Percentiles rank a stretch among this genome's conserved stretches.
Evolutionary conservation across 2,113 vertebrate genomes (phyloP).

Genomic region (Brachirus orientalis): DNA sequence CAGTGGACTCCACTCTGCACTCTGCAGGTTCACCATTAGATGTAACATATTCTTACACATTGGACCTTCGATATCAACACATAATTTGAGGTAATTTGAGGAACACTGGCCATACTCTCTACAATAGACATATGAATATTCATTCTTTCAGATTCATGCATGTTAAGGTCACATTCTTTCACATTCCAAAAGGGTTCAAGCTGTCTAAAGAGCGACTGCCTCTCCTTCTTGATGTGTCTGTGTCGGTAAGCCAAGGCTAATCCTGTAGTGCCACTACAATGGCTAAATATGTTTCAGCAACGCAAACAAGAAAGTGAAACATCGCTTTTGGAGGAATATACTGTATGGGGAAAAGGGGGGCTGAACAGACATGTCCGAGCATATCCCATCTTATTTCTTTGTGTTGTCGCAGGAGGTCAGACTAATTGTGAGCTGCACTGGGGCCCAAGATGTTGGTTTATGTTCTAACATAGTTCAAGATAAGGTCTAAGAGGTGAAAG

Average conservation of each 20-base stretch:
- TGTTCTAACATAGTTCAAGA: conserved; percentile 4
- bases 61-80: too few species aligned
- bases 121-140: too few species aligned
- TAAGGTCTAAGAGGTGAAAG: conserved; percentile 31
- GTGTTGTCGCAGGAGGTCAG: conserved; percentile 50
- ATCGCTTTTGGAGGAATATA: conserved; percentile 54
- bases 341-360: conserved; percentile 22
- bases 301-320: conserved; percentile 62
- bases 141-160: too few species aligned
- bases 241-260: conserved; percentile 71
- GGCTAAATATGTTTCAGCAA: conserved; percentile 63
- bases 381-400: conserved; percentile 51
- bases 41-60: too few species aligned
- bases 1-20: too few species aligned
- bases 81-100: too few species aligned
- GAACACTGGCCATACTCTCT: too few species aligned
- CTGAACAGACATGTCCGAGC: conserved; percentile 53
- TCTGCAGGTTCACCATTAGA: too few species aligned
- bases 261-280: conserved; percentile 73
- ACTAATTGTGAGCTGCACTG: conserved; percentile 6
- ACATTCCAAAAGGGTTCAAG: conserved; percentile 52
- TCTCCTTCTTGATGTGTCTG: conserved; percentile 44
- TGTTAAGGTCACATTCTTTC: conserved; percentile 47
- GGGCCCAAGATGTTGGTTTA: conserved; percentile 14
- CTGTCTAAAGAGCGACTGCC: conserved; percentile 66